phyloP scores from a whole-genome alignment of 2,888 invertebrate species.

The Podotricha telesiphe region DNA sequence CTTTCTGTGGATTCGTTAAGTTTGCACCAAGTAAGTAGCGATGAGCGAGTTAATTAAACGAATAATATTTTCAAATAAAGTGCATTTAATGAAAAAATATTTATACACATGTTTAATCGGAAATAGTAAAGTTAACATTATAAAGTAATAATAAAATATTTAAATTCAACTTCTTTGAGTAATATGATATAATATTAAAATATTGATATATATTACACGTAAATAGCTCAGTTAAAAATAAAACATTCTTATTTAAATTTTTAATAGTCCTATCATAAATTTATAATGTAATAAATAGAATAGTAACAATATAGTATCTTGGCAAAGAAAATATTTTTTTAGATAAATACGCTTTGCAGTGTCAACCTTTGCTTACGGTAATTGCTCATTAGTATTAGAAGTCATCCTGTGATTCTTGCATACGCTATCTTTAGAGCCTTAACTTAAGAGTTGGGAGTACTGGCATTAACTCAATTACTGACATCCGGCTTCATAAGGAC shows the following conservation, averaged over 20 bases:
- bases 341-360: slow-evolving; percentile 8
- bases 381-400: slow-evolving; percentile 22
- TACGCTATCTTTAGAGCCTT: slow-evolving; percentile 54
- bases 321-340: too few relatives aligned
- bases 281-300: too few relatives aligned
- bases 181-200: too few relatives aligned
- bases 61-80: background rate
- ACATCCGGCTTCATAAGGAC: slow-evolving; percentile 69
- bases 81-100: background rate
- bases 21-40: slow-evolving; percentile 50
- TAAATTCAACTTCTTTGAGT: too few relatives aligned
- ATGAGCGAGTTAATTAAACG: slow-evolving; percentile 26
- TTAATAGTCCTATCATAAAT: too few relatives aligned
- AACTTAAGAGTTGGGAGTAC: slow-evolving; percentile 57
- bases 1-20: slow-evolving; percentile 62
- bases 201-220: too few relatives aligned
- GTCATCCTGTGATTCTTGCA: slow-evolving; percentile 14
- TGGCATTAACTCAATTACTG: slow-evolving; percentile 76
- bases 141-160: too few relatives aligned
- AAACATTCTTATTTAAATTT: too few relatives aligned
- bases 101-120: too few relatives aligned
- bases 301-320: too few relatives aligned
- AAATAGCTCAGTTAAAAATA: too few relatives aligned
- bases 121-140: too few relatives aligned
- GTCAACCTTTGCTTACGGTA: background rate